A percentile compares a stretch with the other conserved stretches of the same genome.
These are phyloP conservation scores for Nipponia nippon DNA, from an alignment of 2,113 vertebrate genomes.

Conservation along the genomic window DNA sequence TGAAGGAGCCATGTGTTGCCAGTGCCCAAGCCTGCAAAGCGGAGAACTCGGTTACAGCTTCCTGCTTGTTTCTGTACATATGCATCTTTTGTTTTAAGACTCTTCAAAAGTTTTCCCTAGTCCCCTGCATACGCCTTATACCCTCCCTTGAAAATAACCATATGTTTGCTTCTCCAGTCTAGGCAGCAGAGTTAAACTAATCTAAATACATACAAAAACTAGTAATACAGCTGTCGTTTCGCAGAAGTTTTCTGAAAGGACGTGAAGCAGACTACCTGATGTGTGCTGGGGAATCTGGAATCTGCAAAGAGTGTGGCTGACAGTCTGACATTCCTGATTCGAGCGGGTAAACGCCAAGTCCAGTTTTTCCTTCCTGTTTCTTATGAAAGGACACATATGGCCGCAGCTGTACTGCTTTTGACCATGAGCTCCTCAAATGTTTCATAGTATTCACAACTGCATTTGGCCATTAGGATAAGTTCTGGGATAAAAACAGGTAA, in stretches of 20 bases:
- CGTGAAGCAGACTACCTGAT: not conserved
- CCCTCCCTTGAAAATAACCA: not conserved
- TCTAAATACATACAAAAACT: not conserved
- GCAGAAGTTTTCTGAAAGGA: not conserved
- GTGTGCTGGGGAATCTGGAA: not conserved
- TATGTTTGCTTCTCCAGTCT: not conserved
- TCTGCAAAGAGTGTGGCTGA: not conserved
- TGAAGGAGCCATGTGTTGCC: not conserved
- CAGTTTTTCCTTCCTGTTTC: not conserved
- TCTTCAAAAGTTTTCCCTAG: not conserved
- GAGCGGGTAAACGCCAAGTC: not conserved
- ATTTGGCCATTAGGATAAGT: not conserved
- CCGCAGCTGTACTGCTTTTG: not conserved
- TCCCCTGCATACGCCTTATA: not conserved
- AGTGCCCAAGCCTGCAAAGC: not conserved
- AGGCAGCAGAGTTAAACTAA: not conserved
- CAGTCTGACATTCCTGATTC: not conserved
- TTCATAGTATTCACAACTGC: not conserved
- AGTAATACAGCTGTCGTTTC: not conserved
- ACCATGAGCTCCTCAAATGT: not conserved
- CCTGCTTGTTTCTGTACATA: not conserved
- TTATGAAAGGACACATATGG: not conserved
- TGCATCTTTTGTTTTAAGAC: not conserved
- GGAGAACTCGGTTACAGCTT: not conserved
- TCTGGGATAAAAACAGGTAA: not conserved